These are phyloP conservation scores for Dexiosoma caninum DNA, from an alignment of 2,888 invertebrate species.

Conservation along the genomic window DNA sequence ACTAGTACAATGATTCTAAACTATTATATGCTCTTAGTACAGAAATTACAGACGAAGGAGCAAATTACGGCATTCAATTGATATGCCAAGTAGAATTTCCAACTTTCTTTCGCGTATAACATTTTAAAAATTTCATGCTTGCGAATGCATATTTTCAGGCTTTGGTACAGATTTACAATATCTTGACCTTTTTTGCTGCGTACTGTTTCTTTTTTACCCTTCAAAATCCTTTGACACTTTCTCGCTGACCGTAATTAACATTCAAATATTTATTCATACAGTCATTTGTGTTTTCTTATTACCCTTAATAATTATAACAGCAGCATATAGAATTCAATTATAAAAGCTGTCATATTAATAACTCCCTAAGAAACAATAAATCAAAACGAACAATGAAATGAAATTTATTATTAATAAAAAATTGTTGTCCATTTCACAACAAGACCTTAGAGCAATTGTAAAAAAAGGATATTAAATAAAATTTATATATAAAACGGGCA, in stretches of 20 bases:
- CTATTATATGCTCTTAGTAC: too few relatives aligned
- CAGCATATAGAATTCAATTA: conserved; percentile 52
- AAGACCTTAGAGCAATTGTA: background rate
- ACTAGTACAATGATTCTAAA: too few relatives aligned
- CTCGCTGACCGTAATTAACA: conserved; percentile 16
- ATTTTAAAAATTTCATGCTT: too few relatives aligned
- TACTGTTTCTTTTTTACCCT: background rate
- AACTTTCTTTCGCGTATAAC: too few relatives aligned
- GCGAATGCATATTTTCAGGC: too few relatives aligned
- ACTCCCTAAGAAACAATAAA: conserved; percentile 55
- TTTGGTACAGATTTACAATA: too few relatives aligned
- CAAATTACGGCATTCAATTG: too few relatives aligned
- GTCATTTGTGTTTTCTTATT: background rate
- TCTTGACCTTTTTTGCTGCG: conserved; percentile 34
- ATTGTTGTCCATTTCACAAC: background rate
- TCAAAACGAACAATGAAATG: conserved; percentile 45
- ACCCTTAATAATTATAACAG: conserved; percentile 39
- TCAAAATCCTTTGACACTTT: background rate
- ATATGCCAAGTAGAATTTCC: too few relatives aligned
- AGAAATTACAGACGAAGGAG: too few relatives aligned
- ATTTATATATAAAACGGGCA: background rate
- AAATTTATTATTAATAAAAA: background rate
- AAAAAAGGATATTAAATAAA: background rate
- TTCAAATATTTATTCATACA: conserved; percentile 32
- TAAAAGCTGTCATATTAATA: conserved; percentile 49